Base-by-base conservation (phyloP, 1,140 invertebrate genomes). In the Zaprionus capensis region DNA sequence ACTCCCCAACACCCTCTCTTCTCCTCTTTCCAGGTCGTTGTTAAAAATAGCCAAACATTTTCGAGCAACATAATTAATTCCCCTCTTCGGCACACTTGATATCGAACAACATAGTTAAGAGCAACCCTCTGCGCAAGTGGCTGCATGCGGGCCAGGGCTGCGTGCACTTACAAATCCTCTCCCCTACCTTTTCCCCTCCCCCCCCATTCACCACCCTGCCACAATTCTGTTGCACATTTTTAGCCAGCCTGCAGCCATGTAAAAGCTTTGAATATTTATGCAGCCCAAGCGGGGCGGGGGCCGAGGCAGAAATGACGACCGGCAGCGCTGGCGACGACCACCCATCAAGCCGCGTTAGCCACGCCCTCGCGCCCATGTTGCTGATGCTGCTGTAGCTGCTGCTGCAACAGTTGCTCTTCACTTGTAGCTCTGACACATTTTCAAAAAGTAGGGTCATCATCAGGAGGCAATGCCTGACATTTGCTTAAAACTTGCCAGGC, bases 201-300 rank as follows among this genome's bases (percentile, higher is more conserved):
- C 9, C 44, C 1, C 17, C n/a, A 20, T 7, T 46, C n/a, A 17
- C n/a, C 7, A n/a, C n/a, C 26, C 65, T 22, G 56, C 72, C 55
- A 53, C 34, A 64, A 56, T 46, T 76, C 71, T 87, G 83, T 88
- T 87, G 83, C 84, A 88, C 83, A 87, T 87, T 87, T 87, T 87
- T 88, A 88, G 84, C 81, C 83, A 88, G 83, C 84, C 83, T 87
- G 81, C 84, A 83, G 83, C 81, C 83, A 83, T 88, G 84, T 83
- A 87, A 88, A 80, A 84, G 84, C 83, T 88, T 87, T 87, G 83
- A 87, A 87, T 87, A 87, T 87, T 87, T 87, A 88, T 87, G 83
- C 81, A 88, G 71, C 61, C 44, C 26, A 4, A 34, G 38, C 64
- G 58, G 62, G 22, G 26, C 58, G 69, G 31, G 31, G 28, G 24